These are phyloP conservation scores for Nibea coibor DNA, from an alignment of 2,113 vertebrate genomes.

Conservation along the genomic window DNA sequence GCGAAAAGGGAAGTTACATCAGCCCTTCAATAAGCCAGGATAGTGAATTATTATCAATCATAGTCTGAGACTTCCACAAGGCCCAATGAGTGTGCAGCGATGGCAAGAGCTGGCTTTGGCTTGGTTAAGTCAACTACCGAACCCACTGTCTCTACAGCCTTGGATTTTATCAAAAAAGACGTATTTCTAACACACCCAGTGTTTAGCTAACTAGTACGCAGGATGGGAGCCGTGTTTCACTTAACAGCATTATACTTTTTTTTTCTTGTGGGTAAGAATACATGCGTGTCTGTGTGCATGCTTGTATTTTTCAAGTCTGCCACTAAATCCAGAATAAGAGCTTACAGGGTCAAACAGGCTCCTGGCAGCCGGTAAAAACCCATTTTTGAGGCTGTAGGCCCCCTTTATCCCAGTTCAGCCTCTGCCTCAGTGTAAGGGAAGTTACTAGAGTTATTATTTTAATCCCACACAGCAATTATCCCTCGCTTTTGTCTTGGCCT, in stretches of 20 bases:
- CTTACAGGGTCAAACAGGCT: constrained; percentile 25
- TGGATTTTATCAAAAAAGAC: constrained; percentile 53
- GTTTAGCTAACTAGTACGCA: constrained; percentile 26
- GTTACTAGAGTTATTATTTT: constrained; percentile 49
- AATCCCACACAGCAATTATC: constrained; percentile 57
- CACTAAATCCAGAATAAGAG: constrained; percentile 5
- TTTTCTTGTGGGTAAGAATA: constrained; percentile 8
- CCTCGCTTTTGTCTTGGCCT: constrained; percentile 30
- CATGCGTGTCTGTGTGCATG: neutral
- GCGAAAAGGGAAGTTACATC: constrained; percentile 74
- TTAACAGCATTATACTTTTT: constrained; percentile 27
- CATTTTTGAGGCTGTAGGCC: neutral
- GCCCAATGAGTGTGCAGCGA: constrained; percentile 47
- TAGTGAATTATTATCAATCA: constrained; percentile 66
- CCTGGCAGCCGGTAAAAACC: constrained; percentile 18
- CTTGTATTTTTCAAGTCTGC: neutral
- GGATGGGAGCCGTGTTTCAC: constrained; percentile 19
- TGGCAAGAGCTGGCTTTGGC: constrained; percentile 46
- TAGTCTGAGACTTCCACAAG: constrained; percentile 58
- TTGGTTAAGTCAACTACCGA: constrained; percentile 61
- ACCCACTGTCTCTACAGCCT: constrained; percentile 47
- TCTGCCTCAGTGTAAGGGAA: constrained; percentile 19
- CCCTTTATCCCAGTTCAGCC: constrained; percentile 23
- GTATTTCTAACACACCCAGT: constrained; percentile 50
- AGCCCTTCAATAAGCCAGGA: constrained; percentile 57